These are phyloP conservation scores for Trichacis sp. DNA, from an alignment of 2,888 invertebrate genomes.

Conservation along the genomic window DNA sequence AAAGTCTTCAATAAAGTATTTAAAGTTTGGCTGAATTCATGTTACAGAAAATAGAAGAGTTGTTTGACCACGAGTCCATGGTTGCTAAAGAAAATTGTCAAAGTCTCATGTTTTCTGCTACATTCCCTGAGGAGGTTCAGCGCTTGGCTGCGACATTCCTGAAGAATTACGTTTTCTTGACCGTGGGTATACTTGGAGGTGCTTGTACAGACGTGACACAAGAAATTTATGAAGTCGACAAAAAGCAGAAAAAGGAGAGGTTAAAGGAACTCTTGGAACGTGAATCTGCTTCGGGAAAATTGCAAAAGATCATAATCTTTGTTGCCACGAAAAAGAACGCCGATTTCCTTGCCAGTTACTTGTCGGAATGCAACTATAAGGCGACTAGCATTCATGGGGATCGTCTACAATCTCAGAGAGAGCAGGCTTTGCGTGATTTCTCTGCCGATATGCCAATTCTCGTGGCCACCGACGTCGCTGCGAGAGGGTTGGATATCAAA, in stretches of 20 bases:
- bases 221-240: constrained; percentile 77
- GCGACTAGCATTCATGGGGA: constrained; percentile 83
- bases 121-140: constrained; percentile 82
- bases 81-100: constrained; percentile 71
- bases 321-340: constrained; percentile 91
- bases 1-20: too few species aligned
- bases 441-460: constrained; percentile 83
- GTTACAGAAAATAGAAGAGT: constrained; percentile 49
- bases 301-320: constrained; percentile 78
- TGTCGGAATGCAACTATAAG: constrained; percentile 82
- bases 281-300: constrained; percentile 59
- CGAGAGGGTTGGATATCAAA: constrained; percentile 91
- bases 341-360: constrained; percentile 87
- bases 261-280: constrained; percentile 78
- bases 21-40: not conserved
- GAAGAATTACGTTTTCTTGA: constrained; percentile 84
- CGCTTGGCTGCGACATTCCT: constrained; percentile 84
- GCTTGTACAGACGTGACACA: constrained; percentile 94
- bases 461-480: constrained; percentile 95
- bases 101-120: constrained; percentile 84
- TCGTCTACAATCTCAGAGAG: constrained; percentile 79
- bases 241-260: constrained; percentile 81
- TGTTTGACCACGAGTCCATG: constrained; percentile 77
- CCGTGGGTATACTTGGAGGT: constrained; percentile 92
- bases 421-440: constrained; percentile 83